A percentile compares a stretch with the other conserved stretches of the same genome.
Conservation (phyloP, 2,888 invertebrate species). For the Cephus spinipes region DNA sequence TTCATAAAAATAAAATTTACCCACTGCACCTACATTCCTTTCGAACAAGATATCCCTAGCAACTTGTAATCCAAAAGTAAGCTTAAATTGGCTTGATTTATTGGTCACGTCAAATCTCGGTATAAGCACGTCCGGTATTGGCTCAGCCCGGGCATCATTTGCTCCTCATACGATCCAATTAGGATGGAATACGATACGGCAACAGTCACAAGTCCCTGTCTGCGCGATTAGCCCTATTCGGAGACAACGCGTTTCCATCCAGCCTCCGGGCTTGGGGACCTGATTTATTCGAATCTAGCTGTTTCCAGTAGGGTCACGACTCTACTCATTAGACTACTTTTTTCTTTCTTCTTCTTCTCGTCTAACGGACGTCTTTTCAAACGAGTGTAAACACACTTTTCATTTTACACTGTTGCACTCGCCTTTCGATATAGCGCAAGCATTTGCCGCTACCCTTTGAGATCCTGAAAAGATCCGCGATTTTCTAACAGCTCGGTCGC, state of each 20-base stretch:
- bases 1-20: background rate
- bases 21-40: background rate
- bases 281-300: conserved; percentile 36
- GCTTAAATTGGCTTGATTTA: conserved; percentile 56
- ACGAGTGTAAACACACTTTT: background rate
- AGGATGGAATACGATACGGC: conserved; percentile 56
- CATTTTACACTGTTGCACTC: background rate
- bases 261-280: conserved; percentile 48
- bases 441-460: background rate
- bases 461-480: background rate
- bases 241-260: conserved; percentile 61
- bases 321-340: conserved; percentile 1
- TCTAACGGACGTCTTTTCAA: background rate
- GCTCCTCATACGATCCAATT: conserved; percentile 61
- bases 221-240: conserved; percentile 62
- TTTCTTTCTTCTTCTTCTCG: background rate
- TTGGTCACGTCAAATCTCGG: conserved; percentile 60
- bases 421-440: background rate
- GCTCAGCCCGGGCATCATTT: conserved; percentile 54
- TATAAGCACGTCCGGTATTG: conserved; percentile 62
- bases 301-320: conserved; percentile 46
- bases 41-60: background rate
- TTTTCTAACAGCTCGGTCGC: background rate
- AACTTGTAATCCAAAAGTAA: background rate
- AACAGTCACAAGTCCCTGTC: conserved; percentile 52